phyloP scores from a whole-genome alignment of 2,888 invertebrate genomes.

The Amiota communis region DNA sequence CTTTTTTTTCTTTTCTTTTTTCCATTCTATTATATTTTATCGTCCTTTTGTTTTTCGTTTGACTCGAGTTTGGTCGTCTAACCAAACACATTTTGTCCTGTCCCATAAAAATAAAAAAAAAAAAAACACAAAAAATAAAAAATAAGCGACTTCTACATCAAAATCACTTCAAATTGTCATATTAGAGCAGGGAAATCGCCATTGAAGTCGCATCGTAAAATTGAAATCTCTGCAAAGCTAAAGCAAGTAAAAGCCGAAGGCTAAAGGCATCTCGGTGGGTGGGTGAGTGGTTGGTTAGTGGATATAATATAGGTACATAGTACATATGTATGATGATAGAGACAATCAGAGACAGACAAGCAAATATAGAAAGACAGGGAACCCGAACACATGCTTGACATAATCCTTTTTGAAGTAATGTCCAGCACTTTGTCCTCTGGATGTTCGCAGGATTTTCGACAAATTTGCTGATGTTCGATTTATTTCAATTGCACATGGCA shows the following conservation, averaged over 20 bases:
- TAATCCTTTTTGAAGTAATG: slow-evolving; percentile 63
- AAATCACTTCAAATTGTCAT: slow-evolving; percentile 66
- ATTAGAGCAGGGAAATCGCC: slow-evolving; percentile 57
- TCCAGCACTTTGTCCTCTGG: slow-evolving; percentile 65
- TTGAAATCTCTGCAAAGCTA: slow-evolving; percentile 60
- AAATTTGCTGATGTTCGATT: slow-evolving; percentile 58
- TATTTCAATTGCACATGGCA: slow-evolving; percentile 65
- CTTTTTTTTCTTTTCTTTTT: slow-evolving; percentile 26
- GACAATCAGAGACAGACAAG: too few species aligned
- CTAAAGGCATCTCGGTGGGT: background rate
- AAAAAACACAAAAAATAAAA: slow-evolving; percentile 47
- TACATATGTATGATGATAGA: too few species aligned
- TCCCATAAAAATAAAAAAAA: too few species aligned
- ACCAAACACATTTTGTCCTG: slow-evolving; percentile 47
- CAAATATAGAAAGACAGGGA: slow-evolving; percentile 4
- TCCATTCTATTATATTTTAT: slow-evolving; percentile 11
- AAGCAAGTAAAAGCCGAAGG: background rate
- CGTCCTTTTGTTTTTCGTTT: slow-evolving; percentile 57
- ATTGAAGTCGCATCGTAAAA: slow-evolving; percentile 63
- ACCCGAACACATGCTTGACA: slow-evolving; percentile 65
- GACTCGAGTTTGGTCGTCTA: slow-evolving; percentile 18
- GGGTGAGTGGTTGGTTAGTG: slow-evolving; percentile 30
- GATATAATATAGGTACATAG: too few species aligned
- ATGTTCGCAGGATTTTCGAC: slow-evolving; percentile 66
- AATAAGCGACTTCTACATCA: slow-evolving; percentile 66